Evolutionary conservation across 1,140 invertebrate species (phyloP).

Genomic region (Aphelenchoides avenae): DNA sequence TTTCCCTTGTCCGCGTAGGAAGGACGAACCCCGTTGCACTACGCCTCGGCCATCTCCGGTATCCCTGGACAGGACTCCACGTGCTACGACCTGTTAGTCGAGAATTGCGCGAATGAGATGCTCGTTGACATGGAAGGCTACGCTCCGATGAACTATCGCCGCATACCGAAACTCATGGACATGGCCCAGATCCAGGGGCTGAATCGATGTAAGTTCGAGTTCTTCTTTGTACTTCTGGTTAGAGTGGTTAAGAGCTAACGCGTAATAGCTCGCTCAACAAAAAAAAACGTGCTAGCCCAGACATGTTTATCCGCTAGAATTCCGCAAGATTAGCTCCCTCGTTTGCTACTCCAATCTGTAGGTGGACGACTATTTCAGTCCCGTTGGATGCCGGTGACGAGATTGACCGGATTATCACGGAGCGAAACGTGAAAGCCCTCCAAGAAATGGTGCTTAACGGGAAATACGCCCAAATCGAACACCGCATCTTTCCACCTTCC

Average conservation of each 20-base stretch:
- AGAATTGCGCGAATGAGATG: conserved; percentile 46
- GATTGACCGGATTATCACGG: conserved; percentile 42
- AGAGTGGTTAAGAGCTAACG: background rate
- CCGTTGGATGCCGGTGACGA: conserved; percentile 37
- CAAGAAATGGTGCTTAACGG: too few relatives aligned
- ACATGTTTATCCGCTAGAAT: background rate
- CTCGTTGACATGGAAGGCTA: conserved; percentile 45
- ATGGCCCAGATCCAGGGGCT: conserved; percentile 44
- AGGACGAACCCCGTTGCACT: conserved; percentile 81
- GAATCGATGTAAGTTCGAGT: conserved; percentile 40
- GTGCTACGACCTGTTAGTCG: conserved; percentile 47
- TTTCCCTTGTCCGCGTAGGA: conserved; percentile 62
- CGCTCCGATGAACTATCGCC: conserved; percentile 33
- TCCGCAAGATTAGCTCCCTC: background rate
- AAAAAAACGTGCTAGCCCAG: too few relatives aligned
- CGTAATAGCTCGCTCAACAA: background rate
- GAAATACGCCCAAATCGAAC: conserved; percentile 30
- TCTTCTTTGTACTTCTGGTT: background rate
- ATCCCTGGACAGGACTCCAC: conserved; percentile 20
- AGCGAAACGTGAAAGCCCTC: conserved; percentile 39
- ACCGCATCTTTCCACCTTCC: conserved; percentile 46
- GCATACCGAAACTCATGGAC: conserved; percentile 43
- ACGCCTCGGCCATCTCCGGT: conserved; percentile 70
- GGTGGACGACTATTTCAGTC: conserved; percentile 11
- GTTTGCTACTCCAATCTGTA: background rate